Evolutionary conservation across 2,797 vertebrate genomes (phyloP).

Genomic region (Gymnopithys bicolor): DNA sequence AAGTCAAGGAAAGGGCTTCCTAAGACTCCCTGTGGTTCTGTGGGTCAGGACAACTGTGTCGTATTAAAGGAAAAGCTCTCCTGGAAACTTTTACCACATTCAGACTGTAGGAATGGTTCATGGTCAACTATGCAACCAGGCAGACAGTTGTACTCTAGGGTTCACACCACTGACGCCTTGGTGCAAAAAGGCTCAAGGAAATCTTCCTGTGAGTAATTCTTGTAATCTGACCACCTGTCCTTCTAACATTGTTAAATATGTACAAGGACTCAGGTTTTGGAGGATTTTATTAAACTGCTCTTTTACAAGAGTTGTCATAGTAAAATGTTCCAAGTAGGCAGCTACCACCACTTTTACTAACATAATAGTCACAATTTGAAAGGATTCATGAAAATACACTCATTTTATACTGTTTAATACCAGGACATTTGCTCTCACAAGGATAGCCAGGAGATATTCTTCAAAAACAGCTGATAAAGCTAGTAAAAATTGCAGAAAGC

Average conservation of each 20-base stretch:
- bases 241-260: fast-evolving
- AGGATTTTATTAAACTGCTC: background rate
- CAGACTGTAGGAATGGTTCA: background rate
- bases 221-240: background rate
- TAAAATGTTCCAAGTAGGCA: background rate
- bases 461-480: background rate
- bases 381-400: background rate
- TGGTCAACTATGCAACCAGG: background rate
- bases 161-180: background rate
- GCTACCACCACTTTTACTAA: background rate
- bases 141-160: background rate
- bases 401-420: background rate
- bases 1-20: background rate
- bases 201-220: background rate
- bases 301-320: background rate
- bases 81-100: background rate
- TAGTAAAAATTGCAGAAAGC: background rate
- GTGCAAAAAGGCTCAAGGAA: background rate
- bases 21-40: background rate
- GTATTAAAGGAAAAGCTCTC: background rate
- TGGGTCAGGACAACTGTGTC: background rate
- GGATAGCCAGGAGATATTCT: background rate
- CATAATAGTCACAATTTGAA: background rate
- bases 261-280: background rate
- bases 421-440: background rate